These are phyloP conservation scores for Zaprionus obscuricornis DNA, from an alignment of 2,888 invertebrate species.

Conservation along the genomic window DNA sequence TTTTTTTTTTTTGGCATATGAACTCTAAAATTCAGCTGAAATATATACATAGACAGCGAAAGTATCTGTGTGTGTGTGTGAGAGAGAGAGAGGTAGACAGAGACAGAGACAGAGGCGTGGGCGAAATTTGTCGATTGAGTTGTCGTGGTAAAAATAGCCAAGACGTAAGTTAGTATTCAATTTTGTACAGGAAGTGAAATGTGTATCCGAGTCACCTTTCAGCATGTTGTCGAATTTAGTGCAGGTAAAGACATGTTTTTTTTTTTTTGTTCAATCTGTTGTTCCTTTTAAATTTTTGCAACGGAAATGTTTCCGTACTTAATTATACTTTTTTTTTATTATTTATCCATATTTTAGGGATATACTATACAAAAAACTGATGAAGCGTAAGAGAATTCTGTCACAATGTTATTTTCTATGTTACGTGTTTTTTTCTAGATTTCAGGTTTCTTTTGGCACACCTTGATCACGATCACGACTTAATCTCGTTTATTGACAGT, in stretches of 20 bases:
- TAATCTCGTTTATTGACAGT: conserved; percentile 71
- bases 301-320: conserved; percentile 49
- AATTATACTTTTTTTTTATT: too few species aligned
- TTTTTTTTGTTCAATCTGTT: conserved; percentile 9
- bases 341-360: too few species aligned
- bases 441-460: conserved; percentile 49
- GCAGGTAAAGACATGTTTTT: conserved; percentile 32
- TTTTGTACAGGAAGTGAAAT: conserved; percentile 63
- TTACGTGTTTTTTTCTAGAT: conserved; percentile 20
- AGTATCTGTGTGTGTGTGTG: conserved; percentile 6
- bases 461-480: conserved; percentile 60
- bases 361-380: too few species aligned
- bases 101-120: conserved; percentile 16
- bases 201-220: conserved; percentile 44
- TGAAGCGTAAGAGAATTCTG: too few species aligned
- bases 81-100: too few species aligned
- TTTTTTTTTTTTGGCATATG: conserved; percentile 35
- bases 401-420: too few species aligned
- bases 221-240: conserved; percentile 21
- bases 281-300: conserved; percentile 26
- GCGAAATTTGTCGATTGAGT: conserved; percentile 50
- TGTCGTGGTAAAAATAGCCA: conserved; percentile 60
- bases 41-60: conserved; percentile 17
- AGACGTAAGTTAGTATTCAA: conserved; percentile 12
- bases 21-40: conserved; percentile 35